phyloP scores from a whole-genome alignment of 2,113 vertebrate species.

The Neoarius graeffei region DNA sequence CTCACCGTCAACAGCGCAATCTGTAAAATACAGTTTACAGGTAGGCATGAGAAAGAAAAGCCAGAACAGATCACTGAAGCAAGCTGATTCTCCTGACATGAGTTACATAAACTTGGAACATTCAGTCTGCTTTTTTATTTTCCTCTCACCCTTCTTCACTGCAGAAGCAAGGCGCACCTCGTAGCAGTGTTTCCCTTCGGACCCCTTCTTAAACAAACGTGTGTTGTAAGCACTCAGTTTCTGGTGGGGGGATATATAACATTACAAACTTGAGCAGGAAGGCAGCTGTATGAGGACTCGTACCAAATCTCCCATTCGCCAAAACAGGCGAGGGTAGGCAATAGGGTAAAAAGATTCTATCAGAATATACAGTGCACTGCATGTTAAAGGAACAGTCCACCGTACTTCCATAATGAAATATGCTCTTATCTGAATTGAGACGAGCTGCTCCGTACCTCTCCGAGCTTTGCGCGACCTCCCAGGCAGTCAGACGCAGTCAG shows the following conservation, averaged over 20 bases:
- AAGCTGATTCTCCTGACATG: background rate
- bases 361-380: too few relatives aligned
- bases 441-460: too few relatives aligned
- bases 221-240: conserved; percentile 91
- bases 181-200: conserved; percentile 71
- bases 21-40: conserved; percentile 56
- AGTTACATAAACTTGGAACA: background rate
- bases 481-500: too few relatives aligned
- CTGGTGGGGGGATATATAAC: conserved; percentile 61
- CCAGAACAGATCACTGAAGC: background rate
- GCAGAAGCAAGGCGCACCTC: conserved; percentile 89
- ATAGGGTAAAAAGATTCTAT: background rate
- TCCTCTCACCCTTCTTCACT: conserved; percentile 76
- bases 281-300: background rate
- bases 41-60: background rate
- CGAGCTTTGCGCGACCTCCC: too few relatives aligned
- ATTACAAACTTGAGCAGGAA: conserved; percentile 2
- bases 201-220: conserved; percentile 81
- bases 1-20: conserved; percentile 73
- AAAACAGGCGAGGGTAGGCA: background rate
- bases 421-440: too few relatives aligned
- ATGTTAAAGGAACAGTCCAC: too few relatives aligned
- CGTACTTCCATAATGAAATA: too few relatives aligned
- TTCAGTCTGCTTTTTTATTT: background rate
- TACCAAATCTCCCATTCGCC: background rate